Base-by-base conservation (phyloP, 2,797 vertebrate species). In the Coregonus ussuriensis region DNA sequence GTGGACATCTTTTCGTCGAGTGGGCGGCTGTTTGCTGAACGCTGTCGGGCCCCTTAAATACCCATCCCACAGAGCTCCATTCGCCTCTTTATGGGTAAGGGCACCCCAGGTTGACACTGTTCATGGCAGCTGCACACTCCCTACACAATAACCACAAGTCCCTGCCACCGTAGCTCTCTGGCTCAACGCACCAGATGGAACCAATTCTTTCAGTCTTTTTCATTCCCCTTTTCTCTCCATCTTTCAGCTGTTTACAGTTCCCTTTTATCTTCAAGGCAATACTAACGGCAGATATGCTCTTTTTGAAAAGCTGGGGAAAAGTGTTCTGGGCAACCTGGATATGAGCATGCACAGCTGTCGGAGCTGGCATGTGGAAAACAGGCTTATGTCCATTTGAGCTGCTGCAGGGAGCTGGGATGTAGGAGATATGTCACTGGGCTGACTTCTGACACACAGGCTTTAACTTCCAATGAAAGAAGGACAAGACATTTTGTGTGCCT, bases 311-410 rank as follows among this genome's bases (percentile, higher is more conserved):
- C 80, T 83, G 81, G 81, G 69, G 73, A 81, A 90, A 89, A 87
- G 79, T 69, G 84, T 81, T 85, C 86, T 82, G n/a, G 83, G 85
- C 25, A 18, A 89, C 87, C 86, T 85, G 90, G 88, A 91, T 88
- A 88, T 88, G 85, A 91, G 85, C 85, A 76, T 86, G 87, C 84
- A 89, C 92, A 92, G 93, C 93, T 94, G 91, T 87, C 84, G 85
- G 87, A 79, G 85, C 87, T 87, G 85, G 85, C 91, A 91, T 90
- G 88, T 90, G 89, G 90, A 92, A 93, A 93, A 92, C 87, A 85
- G 87, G 89, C 88, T 92, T 88, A 91, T 71, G 85, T 89, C 90
- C 86, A 89, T 90, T 83, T 82, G 83, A 89, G 84, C 84, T 86
- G 79, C 82, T 81, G 82, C 73, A 73, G 74, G 74, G 62, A 74